Evolutionary conservation across 2,797 vertebrate species (phyloP).

Genomic region (Microcaecilia unicolor): DNA sequence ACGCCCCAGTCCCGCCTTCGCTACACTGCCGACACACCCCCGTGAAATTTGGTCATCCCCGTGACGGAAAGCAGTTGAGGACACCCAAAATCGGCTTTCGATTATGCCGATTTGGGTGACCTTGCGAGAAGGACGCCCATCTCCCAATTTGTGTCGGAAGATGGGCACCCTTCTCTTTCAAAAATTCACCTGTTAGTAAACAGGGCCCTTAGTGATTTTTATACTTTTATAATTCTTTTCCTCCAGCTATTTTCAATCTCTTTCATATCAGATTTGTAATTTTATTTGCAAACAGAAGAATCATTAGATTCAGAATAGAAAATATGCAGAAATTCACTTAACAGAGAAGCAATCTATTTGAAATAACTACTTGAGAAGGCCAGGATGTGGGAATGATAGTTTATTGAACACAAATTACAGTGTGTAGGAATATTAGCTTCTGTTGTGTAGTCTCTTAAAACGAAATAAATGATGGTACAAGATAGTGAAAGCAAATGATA

Average conservation of each 20-base stretch:
- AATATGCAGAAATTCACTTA: neutral
- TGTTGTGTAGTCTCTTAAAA: rapidly evolving
- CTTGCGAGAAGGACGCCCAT: too few relatives aligned
- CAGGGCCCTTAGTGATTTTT: too few relatives aligned
- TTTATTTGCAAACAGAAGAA: rapidly evolving
- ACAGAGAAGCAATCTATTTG: neutral
- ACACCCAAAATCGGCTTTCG: too few relatives aligned
- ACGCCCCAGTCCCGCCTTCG: too few relatives aligned
- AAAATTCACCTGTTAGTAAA: too few relatives aligned
- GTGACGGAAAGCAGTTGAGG: too few relatives aligned
- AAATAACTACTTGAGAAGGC: neutral
- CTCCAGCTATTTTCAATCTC: neutral
- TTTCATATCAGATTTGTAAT: too few relatives aligned
- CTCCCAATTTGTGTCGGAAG: too few relatives aligned
- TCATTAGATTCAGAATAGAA: neutral
- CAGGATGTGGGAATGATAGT: neutral
- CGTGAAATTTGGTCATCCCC: too few relatives aligned
- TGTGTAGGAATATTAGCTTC: neutral
- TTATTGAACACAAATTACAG: neutral
- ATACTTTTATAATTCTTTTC: neutral
- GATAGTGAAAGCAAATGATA: neutral
- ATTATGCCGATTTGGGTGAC: too few relatives aligned
- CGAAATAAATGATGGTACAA: neutral
- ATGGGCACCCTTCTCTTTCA: too few relatives aligned
- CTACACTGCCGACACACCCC: too few relatives aligned